These are phyloP conservation scores for Mobula hypostoma DNA, from an alignment of 2,113 vertebrate species.

Conservation along the genomic window DNA sequence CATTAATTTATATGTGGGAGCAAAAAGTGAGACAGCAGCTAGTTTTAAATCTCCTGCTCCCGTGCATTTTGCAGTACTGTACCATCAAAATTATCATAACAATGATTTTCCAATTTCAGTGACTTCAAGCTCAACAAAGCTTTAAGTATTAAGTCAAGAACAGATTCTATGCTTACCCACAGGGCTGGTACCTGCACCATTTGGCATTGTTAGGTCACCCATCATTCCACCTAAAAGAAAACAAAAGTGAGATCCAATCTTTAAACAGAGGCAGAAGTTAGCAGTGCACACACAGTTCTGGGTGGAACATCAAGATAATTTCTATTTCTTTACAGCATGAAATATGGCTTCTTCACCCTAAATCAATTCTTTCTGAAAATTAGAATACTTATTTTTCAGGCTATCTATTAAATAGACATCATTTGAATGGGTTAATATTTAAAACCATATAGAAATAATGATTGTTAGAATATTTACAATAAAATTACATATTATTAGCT, in stretches of 20 bases:
- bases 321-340: neutral
- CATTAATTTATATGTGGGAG: neutral
- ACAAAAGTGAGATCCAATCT: constrained; percentile 54
- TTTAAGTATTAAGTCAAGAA: neutral
- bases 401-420: neutral
- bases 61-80: neutral
- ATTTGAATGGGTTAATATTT: neutral
- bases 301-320: neutral
- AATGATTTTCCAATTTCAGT: neutral
- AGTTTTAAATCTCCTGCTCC: neutral
- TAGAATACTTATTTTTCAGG: no score
- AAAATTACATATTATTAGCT: neutral
- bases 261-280: neutral
- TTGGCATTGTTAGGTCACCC: constrained; percentile 78
- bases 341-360: neutral
- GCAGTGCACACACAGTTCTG: neutral
- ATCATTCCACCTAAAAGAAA: constrained; percentile 70
- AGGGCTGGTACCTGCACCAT: constrained; percentile 77
- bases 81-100: neutral
- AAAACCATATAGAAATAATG: neutral
- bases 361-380: neutral
- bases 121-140: neutral
- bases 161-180: constrained; percentile 61
- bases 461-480: neutral
- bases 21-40: neutral